A percentile compares a stretch with the other conserved stretches of the same genome.
These are phyloP conservation scores for Polia nebulosa DNA, from an alignment of 2,888 invertebrate genomes.

Conservation along the genomic window DNA sequence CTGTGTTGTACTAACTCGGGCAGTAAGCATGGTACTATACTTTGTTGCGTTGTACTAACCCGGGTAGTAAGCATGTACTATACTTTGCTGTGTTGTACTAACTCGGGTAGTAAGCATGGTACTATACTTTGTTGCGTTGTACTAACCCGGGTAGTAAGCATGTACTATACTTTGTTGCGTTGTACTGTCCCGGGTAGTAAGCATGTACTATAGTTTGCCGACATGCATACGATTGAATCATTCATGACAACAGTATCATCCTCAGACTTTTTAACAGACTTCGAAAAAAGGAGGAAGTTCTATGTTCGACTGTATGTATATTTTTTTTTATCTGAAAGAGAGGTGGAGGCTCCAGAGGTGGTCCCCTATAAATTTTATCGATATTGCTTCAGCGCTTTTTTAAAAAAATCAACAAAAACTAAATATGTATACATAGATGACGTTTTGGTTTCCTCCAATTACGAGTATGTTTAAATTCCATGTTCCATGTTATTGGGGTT, in stretches of 20 bases:
- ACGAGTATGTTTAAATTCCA: no score
- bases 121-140: background rate
- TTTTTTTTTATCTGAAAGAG: no score
- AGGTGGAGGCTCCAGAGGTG: no score
- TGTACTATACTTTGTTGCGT: background rate
- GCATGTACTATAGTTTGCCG: background rate
- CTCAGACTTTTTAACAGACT: no score
- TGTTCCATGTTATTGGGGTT: no score
- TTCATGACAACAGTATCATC: constrained; percentile 5
- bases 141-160: background rate
- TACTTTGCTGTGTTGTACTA: background rate
- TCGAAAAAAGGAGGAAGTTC: no score
- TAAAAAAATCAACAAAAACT: no score
- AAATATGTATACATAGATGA: no score
- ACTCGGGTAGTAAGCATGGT: background rate
- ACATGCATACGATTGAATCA: constrained; percentile 3
- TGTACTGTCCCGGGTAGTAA: background rate
- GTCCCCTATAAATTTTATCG: no score
- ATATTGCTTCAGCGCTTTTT: no score
- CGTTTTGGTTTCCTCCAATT: no score
- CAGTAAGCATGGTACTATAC: background rate
- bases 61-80: background rate
- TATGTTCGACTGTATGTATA: no score
- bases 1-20: background rate
- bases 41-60: constrained; percentile 1